Base-by-base conservation (phyloP, 1,140 invertebrate species). In the Drosophila oshimai region DNA sequence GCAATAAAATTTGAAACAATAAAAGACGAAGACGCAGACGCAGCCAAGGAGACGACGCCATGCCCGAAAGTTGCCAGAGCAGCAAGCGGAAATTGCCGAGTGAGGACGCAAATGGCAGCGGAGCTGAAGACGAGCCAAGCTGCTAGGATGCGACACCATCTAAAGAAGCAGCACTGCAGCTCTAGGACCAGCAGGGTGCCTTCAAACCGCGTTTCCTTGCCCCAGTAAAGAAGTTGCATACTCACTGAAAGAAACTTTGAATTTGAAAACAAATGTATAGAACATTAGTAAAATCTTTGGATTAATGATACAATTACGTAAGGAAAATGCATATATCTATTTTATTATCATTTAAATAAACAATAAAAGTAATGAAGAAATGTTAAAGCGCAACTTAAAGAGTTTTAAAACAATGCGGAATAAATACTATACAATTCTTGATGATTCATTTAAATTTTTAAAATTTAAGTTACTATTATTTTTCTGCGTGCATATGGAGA, bases 1-100 rank as follows among this genome's bases (percentile, higher is more conserved):
- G 81, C 81, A 87, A 87, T 87, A 87, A 87, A 86, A 84, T 84
- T 74, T 87, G 64, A 87, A 87, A 87, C 81, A 87, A 87, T 87
- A 87, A 87, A 83, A 49, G 72, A 73, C 39, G 72, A 28, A 67
- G 37, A 62, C 78, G 87, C 78, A 49, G 72, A 73, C 39, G 72
- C 33, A 67, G 37, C 69, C 78, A 70, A 42, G 49, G 34, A 55
- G 60, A 53, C 75, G 54, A 58, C 65, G 60, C 33, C 57, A 58
- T 70, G 60, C 33, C 57, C 57, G 18, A 41, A 64, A 65, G 33
- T 65, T 74, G 65, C 53, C 55, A 50, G 58, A 58, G 70, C 70
- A 71, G 80, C 74, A 72, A 76, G 73, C 73, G 81, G 73, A 70
- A 81, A 88, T 81, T 81, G 75, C 75, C 47, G 51, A 74, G 65